A percentile compares a stretch with the other conserved stretches of the same genome.
These are phyloP conservation scores for Drosophila murphyi DNA, from an alignment of 1,140 invertebrate species.

Conservation along the genomic window DNA sequence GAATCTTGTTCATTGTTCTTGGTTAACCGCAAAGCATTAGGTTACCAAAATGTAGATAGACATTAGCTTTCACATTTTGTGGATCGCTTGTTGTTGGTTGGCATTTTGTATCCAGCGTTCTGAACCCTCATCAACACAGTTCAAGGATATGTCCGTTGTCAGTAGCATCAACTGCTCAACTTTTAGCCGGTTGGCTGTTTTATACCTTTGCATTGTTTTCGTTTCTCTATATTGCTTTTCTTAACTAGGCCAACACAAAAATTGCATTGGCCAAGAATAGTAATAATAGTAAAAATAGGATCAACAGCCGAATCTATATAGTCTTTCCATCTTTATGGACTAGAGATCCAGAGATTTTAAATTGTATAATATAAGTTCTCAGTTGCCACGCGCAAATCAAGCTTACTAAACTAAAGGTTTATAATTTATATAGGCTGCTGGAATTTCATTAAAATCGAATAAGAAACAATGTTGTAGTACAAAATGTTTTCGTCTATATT, in stretches of 20 bases:
- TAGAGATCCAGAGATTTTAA: no score
- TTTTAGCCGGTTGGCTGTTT: neutral
- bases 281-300: conserved; percentile 17
- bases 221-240: neutral
- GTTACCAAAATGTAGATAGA: neutral
- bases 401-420: no score
- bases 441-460: no score
- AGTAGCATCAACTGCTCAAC: conserved; percentile 28
- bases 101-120: conserved; percentile 2
- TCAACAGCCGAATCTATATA: no score
- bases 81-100: conserved; percentile 3
- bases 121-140: conserved; percentile 31
- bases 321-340: no score
- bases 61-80: neutral
- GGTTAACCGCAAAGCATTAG: neutral
- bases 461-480: no score
- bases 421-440: no score
- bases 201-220: neutral
- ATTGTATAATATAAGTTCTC: no score
- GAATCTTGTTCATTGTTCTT: no score
- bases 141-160: conserved; percentile 35
- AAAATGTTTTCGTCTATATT: no score
- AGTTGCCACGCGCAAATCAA: no score
- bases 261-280: conserved; percentile 37
- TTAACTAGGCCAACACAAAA: neutral